Percentiles rank a stretch among this genome's conserved stretches.
phyloP scores from a whole-genome alignment of 1,140 invertebrate genomes.

The Calliphora vicina region DNA sequence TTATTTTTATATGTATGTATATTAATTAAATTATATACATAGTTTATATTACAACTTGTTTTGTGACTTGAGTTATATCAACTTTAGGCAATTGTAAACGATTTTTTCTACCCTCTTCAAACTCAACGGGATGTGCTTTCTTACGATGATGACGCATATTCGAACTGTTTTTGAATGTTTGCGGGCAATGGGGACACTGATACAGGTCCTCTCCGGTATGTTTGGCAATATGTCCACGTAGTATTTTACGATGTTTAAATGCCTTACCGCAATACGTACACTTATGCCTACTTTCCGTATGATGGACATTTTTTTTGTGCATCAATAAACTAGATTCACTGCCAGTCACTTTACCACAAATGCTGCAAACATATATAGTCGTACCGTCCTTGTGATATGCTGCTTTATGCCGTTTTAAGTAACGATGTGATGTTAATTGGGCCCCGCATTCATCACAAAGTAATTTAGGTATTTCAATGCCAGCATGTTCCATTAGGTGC shows the following conservation, averaged over 20 bases:
- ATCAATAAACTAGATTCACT: slow-evolving; percentile 43
- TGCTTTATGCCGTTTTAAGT: slow-evolving; percentile 47
- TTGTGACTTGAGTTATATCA: background rate
- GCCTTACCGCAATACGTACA: slow-evolving; percentile 50
- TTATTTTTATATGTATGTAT: too few species aligned
- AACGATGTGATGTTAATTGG: slow-evolving; percentile 42
- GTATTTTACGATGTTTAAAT: slow-evolving; percentile 43
- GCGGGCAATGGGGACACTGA: slow-evolving; percentile 49
- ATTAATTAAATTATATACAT: too few species aligned
- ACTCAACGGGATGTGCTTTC: slow-evolving; percentile 48
- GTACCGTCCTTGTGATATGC: slow-evolving; percentile 47
- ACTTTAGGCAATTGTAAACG: slow-evolving; percentile 27
- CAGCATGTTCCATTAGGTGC: slow-evolving; percentile 46
- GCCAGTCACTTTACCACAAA: slow-evolving; percentile 45
- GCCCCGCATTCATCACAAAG: slow-evolving; percentile 34
- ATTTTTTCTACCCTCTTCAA: slow-evolving; percentile 37
- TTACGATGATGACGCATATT: slow-evolving; percentile 54
- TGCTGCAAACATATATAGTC: slow-evolving; percentile 46
- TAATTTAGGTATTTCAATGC: slow-evolving; percentile 24
- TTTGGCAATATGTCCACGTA: slow-evolving; percentile 50
- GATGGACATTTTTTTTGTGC: slow-evolving; percentile 46
- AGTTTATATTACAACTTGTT: slow-evolving; percentile 1
- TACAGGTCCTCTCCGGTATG: slow-evolving; percentile 51
- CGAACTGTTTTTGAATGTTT: slow-evolving; percentile 48
- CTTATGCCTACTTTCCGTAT: slow-evolving; percentile 45